These are phyloP conservation scores for Phrynocephalus vlangalii DNA, from an alignment of 2,797 vertebrate genomes.

Conservation along the genomic window DNA sequence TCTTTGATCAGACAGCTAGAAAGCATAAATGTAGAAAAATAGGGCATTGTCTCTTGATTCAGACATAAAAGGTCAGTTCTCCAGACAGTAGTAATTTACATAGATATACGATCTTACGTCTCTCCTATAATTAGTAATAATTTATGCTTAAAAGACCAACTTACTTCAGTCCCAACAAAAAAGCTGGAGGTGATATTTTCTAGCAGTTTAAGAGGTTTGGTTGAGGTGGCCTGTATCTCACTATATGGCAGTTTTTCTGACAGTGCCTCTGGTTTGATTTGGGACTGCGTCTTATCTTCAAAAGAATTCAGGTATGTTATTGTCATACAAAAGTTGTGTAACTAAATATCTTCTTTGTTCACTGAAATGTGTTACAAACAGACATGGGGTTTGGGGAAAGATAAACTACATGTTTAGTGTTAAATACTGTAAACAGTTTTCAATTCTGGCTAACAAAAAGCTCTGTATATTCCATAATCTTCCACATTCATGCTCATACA, in stretches of 20 bases:
- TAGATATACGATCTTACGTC: background rate
- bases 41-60: too few species aligned
- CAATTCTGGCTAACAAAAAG: too few species aligned
- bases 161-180: slow-evolving; percentile 90
- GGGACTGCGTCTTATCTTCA: slow-evolving; percentile 70
- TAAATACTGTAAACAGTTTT: background rate
- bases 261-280: slow-evolving; percentile 23
- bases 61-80: background rate
- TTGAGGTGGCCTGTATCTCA: slow-evolving; percentile 73
- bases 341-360: background rate
- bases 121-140: background rate
- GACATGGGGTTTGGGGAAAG: too few species aligned
- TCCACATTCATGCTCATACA: background rate
- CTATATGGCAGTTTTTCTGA: slow-evolving; percentile 69
- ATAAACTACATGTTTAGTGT: background rate
- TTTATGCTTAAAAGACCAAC: slow-evolving; percentile 37
- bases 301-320: slow-evolving; percentile 19
- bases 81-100: background rate
- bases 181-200: slow-evolving; percentile 84
- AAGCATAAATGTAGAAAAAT: too few species aligned
- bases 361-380: background rate
- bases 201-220: slow-evolving; percentile 73
- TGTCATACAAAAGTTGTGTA: slow-evolving; percentile 26
- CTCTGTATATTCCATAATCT: background rate
- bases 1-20: too few species aligned